Conservation (phyloP, 2,113 vertebrate genomes). For the Triplophysa rosa region DNA sequence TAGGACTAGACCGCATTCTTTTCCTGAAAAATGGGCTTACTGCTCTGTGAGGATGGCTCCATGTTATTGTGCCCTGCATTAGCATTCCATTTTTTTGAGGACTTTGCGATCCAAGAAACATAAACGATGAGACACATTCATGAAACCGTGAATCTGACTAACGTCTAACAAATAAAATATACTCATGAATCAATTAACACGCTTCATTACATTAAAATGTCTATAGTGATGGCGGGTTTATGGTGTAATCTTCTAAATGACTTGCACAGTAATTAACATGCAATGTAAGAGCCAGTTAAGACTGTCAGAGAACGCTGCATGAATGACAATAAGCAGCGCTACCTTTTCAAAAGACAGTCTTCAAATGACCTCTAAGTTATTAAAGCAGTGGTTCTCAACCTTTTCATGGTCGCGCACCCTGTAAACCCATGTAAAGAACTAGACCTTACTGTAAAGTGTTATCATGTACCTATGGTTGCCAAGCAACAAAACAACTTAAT, state of each 20-base stretch:
- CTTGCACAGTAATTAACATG: constrained; percentile 33
- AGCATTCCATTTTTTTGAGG: too few species aligned
- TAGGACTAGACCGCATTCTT: not conserved
- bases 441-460: too few species aligned
- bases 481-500: too few species aligned
- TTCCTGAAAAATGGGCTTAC: not conserved
- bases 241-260: constrained; percentile 12
- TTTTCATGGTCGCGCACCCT: too few species aligned
- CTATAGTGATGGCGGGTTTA: not conserved
- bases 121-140: not conserved
- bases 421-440: too few species aligned
- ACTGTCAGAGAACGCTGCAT: not conserved
- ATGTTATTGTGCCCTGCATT: not conserved
- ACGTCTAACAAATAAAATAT: not conserved
- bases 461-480: too few species aligned
- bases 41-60: not conserved
- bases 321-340: constrained; percentile 26
- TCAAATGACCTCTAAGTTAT: constrained; percentile 6
- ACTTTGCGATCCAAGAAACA: too few species aligned
- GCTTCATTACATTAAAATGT: constrained; percentile 24
- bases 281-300: constrained; percentile 9
- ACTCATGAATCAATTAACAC: constrained; percentile 7
- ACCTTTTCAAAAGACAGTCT: not conserved
- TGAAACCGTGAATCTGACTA: not conserved
- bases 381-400: not conserved